These are phyloP conservation scores for Parauchenoglanis ngamensis DNA, from an alignment of 2,797 vertebrate genomes.

Conservation along the genomic window DNA sequence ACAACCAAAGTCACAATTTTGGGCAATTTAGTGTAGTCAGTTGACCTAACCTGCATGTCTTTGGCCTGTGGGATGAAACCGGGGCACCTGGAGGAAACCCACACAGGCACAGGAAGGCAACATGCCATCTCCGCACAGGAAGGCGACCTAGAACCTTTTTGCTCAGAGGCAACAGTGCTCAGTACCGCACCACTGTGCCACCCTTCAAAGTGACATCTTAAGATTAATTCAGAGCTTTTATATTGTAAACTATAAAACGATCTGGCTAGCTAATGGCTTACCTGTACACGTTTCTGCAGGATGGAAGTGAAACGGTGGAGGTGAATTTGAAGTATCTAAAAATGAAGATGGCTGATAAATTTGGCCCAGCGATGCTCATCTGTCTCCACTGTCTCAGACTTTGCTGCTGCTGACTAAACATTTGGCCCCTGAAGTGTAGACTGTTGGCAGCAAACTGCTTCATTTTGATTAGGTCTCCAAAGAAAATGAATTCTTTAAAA, in stretches of 20 bases:
- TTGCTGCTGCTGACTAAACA: slow-evolving; percentile 1
- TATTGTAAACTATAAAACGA: neutral
- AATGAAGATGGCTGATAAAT: neutral
- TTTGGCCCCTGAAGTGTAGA: neutral
- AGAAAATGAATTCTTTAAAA: neutral
- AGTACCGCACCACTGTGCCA: no score
- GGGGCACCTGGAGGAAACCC: no score
- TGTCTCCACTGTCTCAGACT: neutral
- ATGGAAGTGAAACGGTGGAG: neutral
- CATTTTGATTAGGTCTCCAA: neutral
- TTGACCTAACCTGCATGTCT: no score
- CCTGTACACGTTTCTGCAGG: neutral
- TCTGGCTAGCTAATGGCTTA: neutral
- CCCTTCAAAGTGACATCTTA: neutral
- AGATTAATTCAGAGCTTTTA: neutral
- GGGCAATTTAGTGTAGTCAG: no score
- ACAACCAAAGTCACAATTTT: no score
- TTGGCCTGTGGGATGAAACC: no score
- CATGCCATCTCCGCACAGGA: no score
- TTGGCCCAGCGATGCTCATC: neutral
- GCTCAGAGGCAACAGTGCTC: no score
- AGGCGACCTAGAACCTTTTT: no score
- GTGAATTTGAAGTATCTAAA: neutral
- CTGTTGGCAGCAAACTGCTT: neutral
- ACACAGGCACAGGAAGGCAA: no score